phyloP scores from a whole-genome alignment of 1,140 invertebrate genomes.

The Drosophila triauraria region DNA sequence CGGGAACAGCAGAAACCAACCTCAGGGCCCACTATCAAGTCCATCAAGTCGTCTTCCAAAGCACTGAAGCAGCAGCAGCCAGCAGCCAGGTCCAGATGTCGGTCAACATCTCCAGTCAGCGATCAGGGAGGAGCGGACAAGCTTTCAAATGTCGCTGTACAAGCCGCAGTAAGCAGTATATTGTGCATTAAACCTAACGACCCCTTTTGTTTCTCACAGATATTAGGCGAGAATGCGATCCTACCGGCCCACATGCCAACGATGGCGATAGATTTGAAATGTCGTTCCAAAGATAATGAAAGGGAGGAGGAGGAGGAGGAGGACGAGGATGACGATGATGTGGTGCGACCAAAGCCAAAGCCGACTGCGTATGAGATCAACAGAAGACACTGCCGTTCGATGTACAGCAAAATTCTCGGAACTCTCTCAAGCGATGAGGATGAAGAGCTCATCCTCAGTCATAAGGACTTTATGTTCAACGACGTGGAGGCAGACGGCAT shows the following conservation, averaged over 20 bases:
- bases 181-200: conserved; percentile 46
- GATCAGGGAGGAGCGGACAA: background rate
- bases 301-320: too few species aligned
- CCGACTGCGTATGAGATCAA: background rate
- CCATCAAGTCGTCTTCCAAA: too few species aligned
- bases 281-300: background rate
- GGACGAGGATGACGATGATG: too few species aligned
- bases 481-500: conserved; percentile 4
- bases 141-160: conserved; percentile 10
- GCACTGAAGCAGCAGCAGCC: background rate
- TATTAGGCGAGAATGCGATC: background rate
- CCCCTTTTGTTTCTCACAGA: conserved; percentile 63
- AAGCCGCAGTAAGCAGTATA: conserved; percentile 18
- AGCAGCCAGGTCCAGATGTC: background rate
- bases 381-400: too few species aligned
- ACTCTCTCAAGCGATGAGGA: background rate
- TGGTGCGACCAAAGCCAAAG: too few species aligned
- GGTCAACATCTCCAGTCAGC: background rate
- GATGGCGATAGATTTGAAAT: conserved; percentile 32
- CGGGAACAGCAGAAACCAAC: too few species aligned
- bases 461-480: background rate
- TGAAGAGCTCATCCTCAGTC: background rate
- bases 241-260: conserved; percentile 15
- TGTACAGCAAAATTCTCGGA: too few species aligned
- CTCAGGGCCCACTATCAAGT: too few species aligned